Conservation (phyloP, 2,797 vertebrate genomes). For the Thunnus albacares region DNA sequence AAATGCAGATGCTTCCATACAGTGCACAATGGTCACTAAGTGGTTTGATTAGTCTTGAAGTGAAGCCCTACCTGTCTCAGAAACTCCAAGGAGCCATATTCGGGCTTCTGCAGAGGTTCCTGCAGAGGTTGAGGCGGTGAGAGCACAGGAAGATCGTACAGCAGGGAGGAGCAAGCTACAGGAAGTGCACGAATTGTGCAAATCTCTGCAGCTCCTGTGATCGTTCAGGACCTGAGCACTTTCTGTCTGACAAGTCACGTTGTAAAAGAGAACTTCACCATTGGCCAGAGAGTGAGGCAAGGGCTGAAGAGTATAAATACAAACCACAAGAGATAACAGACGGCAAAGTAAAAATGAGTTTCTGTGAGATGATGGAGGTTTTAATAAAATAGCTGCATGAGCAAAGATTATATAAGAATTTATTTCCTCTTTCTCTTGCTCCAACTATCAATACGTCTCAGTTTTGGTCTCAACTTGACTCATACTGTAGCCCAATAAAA, state of each 20-base stretch:
- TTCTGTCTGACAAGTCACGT: conserved; percentile 55
- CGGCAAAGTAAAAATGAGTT: not conserved
- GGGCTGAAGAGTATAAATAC: conserved; percentile 62
- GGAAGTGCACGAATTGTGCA: conserved; percentile 47
- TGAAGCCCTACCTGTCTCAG: conserved; percentile 56
- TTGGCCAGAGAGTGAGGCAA: conserved; percentile 73
- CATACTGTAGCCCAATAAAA: conserved; percentile 8
- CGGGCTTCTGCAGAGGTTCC: conserved; percentile 75
- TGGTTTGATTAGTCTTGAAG: not conserved
- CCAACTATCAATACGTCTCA: not conserved
- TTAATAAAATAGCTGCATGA: conserved; percentile 13
- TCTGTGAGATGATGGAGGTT: conserved; percentile 5
- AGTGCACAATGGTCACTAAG: not conserved
- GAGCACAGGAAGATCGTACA: conserved; percentile 61
- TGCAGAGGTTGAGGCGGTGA: conserved; percentile 75
- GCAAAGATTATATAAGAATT: not conserved
- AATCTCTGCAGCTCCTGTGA: conserved; percentile 56
- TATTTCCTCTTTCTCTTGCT: not conserved
- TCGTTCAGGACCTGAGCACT: not conserved
- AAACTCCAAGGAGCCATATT: conserved; percentile 46
- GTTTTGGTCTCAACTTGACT: not conserved
- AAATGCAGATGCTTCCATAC: no score
- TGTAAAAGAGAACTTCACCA: conserved; percentile 75
- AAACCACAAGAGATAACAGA: conserved; percentile 1
- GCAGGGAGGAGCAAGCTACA: conserved; percentile 71